Base-by-base conservation (phyloP, 2,888 invertebrate genomes). In the Caenorhabditis drosophilae region DNA sequence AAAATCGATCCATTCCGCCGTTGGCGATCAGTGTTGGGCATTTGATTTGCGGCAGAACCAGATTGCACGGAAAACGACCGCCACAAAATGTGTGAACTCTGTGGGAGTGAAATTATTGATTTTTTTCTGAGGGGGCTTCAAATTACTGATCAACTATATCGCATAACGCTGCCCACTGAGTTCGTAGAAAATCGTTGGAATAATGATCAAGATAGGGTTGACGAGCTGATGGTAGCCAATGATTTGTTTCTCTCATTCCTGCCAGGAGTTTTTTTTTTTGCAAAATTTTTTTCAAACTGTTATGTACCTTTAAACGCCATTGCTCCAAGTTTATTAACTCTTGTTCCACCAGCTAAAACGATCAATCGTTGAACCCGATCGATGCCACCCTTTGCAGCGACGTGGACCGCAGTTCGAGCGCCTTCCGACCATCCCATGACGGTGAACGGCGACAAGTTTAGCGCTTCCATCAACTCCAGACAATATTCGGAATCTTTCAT, bases 171-270 rank as follows among this genome's bases (percentile, higher is more conserved):
- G 80, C 81, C 82, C 82, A 82, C 64, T 82, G 82, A 7, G 66
- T 70, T 48, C 63, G 51, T 2, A 82, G 63, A 48, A 67, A 81
- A 2, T 76, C 79, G 11, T 79, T 64, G 4, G 73, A 58, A 50
- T 82, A 82, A 53, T 79, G 79, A 12, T 76, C 74, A 40, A 82
- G 57, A 50, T 82, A 82, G 18, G 77, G 73, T 23, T 66, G 75
- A 26, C 76, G 71, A 26, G 79, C 76, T 12, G 52, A 53, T 3
- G 76, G 72, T 25, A 82, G 60, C 82, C 82, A 82, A 36, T 80
- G 80, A 36, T 81, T 76, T 0, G 81, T 81, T 54, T 82, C 81
- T 0, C 78, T 68, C 82, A 82, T 82, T 25, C 81, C 81, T 76
- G 31, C n/a, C n/a, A n/a, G n/a, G n/a, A n/a, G n/a, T n/a, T n/a